Base-by-base conservation (phyloP, 1,140 invertebrate species). In the Aphelinus atriplicis region DNA sequence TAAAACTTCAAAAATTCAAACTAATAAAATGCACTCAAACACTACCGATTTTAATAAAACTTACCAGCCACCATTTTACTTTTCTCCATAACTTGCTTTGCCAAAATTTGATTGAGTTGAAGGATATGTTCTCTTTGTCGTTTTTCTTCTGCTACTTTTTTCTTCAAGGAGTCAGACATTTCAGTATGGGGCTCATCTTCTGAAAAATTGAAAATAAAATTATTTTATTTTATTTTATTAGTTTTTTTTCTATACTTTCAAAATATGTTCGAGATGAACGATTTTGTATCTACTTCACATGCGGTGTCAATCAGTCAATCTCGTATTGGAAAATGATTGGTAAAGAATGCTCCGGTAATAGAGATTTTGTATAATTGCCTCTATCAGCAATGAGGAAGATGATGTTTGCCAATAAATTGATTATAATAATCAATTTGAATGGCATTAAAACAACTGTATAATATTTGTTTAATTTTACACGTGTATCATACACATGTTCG, bases 71-170 rank as follows among this genome's bases (percentile, higher is more conserved):
- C 95, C 85, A 95, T 94, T 90, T 96, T 96, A 88, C 95, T 97
- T 89, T 95, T 95, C 85, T 96, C 94, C 89, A 96, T 97, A 71
- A 97, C 96, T 90, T 97, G 95, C 83, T 95, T 93, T n/a, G 95
- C 96, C 77, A 97, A 88, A 79, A 96, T 95, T 87, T 97, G 95
- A 89, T 96, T 96, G 71, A 97, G 89, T 81, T 95, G 94, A 58
- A 97, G 88, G 79, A 97, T 89, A 84, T 96, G 94, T 81, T 96
- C 95, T 51, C 95, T 90, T 81, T 96, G 94, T 76, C 93, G 90
- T 85, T 96, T 96, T 82, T 97, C 95, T 81, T 94, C 94, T 47
- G 90, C 92, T 51, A 94, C 90, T 83, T 94, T 90, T 65, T 89
- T 87, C 73, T 89, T 90, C 55, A 89, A 71, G 7, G 81, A 84